A percentile compares a stretch with the other conserved stretches of the same genome.
These are phyloP conservation scores for Anabas testudineus DNA, from an alignment of 2,797 vertebrate species.

Conservation along the genomic window DNA sequence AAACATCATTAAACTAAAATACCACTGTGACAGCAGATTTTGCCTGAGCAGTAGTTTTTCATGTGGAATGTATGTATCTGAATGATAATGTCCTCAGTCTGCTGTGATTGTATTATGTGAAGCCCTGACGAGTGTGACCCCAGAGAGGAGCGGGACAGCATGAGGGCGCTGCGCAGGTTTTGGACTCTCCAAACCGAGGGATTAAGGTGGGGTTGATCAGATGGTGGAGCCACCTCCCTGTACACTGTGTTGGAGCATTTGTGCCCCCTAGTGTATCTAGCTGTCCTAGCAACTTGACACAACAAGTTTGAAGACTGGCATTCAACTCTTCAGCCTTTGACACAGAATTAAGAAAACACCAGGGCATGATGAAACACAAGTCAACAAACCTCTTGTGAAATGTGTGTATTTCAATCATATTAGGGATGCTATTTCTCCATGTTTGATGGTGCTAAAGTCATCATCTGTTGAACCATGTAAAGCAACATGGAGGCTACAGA, in stretches of 20 bases:
- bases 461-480: not conserved
- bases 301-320: not conserved
- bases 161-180: conserved; percentile 22
- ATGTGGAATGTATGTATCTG: conserved; percentile 41
- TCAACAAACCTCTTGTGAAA: not conserved
- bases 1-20: conserved; percentile 69
- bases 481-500: not conserved
- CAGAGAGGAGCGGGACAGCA: conserved; percentile 16
- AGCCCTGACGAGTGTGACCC: conserved; percentile 29
- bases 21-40: conserved; percentile 61
- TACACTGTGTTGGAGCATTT: conserved; percentile 58
- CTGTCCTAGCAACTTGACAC: conserved; percentile 26
- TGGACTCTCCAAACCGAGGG: conserved; percentile 28
- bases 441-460: not conserved
- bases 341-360: not conserved
- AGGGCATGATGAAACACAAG: not conserved
- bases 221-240: conserved; percentile 15
- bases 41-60: conserved; percentile 51
- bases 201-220: conserved; percentile 39
- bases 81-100: conserved; percentile 50
- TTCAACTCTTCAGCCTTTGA: not conserved
- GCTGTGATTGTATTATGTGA: conserved; percentile 24
- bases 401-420: not conserved
- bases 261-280: conserved; percentile 67
- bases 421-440: not conserved